A percentile compares a stretch with the other conserved stretches of the same genome.
Evolutionary conservation across 2,888 invertebrate genomes (phyloP).

Genomic region (Mesochorus sp.): DNA sequence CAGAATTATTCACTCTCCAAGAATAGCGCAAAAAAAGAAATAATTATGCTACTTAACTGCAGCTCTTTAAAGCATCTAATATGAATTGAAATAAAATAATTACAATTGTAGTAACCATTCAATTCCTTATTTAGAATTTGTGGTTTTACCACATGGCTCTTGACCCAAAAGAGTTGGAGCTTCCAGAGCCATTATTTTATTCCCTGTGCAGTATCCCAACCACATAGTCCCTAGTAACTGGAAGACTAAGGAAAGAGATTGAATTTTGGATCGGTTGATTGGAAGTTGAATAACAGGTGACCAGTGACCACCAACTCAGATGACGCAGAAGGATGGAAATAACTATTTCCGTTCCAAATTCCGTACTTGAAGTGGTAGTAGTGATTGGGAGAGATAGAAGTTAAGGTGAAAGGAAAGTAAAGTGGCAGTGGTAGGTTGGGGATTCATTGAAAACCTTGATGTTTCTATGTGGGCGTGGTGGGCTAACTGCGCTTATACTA

Average conservation of each 20-base stretch:
- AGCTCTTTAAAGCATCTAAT: too few relatives aligned
- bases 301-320: neutral
- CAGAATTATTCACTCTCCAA: too few relatives aligned
- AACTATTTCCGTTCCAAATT: slow-evolving; percentile 20
- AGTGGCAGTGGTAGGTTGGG: neutral
- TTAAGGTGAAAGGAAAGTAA: slow-evolving; percentile 12
- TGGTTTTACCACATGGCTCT: slow-evolving; percentile 5
- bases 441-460: slow-evolving; percentile 30
- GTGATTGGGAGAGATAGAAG: neutral
- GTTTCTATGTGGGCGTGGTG: slow-evolving; percentile 10
- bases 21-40: too few relatives aligned
- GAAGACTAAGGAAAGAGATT: slow-evolving; percentile 1
- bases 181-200: slow-evolving; percentile 29
- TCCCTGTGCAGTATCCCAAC: slow-evolving; percentile 2
- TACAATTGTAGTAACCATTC: slow-evolving; percentile 8
- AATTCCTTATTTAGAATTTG: slow-evolving; percentile 11
- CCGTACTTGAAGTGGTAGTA: neutral
- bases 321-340: slow-evolving; percentile 18
- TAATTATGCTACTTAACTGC: too few relatives aligned
- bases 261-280: too few relatives aligned
- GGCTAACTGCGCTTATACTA: too few relatives aligned
- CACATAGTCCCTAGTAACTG: slow-evolving; percentile 1
- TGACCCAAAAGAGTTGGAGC: slow-evolving; percentile 16
- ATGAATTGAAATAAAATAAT: too few relatives aligned
- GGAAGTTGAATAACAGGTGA: slow-evolving; percentile 1